A percentile compares a stretch with the other conserved stretches of the same genome.
Conservation (phyloP, 1,140 invertebrate species). For the Psix sp. region DNA sequence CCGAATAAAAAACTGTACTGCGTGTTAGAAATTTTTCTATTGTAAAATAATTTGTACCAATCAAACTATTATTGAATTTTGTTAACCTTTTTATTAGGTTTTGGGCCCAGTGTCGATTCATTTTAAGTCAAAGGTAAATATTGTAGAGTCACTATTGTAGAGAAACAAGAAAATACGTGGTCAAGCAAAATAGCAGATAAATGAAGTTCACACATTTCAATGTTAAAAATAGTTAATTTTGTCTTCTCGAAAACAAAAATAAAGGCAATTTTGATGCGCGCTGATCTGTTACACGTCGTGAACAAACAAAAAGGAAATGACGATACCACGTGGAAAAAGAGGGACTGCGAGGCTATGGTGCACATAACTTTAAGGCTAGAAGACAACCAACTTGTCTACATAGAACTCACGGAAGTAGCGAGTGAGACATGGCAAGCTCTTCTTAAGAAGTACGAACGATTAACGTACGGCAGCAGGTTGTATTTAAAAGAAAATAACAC, state of each 20-base stretch:
- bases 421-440: conserved; percentile 26
- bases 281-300: conserved; percentile 22
- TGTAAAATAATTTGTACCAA: no score
- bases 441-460: conserved; percentile 39
- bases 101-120: conserved; percentile 11
- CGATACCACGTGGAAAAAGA: conserved; percentile 20
- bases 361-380: conserved; percentile 28
- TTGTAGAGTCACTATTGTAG: neutral
- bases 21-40: no score
- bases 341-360: conserved; percentile 32
- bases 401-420: conserved; percentile 9
- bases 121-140: neutral
- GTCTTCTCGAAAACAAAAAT: conserved; percentile 35
- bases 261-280: conserved; percentile 15
- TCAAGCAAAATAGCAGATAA: neutral
- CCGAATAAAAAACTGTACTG: no score
- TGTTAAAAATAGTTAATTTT: conserved; percentile 27
- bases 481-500: conserved; percentile 49
- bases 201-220: conserved; percentile 1
- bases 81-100: conserved; percentile 13
- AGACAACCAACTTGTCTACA: conserved; percentile 27
- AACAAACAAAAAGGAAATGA: neutral
- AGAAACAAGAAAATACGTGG: neutral
- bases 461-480: conserved; percentile 43
- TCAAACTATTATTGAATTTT: no score